Conservation (phyloP, 2,113 vertebrate genomes). For the Notothenia coriiceps region DNA sequence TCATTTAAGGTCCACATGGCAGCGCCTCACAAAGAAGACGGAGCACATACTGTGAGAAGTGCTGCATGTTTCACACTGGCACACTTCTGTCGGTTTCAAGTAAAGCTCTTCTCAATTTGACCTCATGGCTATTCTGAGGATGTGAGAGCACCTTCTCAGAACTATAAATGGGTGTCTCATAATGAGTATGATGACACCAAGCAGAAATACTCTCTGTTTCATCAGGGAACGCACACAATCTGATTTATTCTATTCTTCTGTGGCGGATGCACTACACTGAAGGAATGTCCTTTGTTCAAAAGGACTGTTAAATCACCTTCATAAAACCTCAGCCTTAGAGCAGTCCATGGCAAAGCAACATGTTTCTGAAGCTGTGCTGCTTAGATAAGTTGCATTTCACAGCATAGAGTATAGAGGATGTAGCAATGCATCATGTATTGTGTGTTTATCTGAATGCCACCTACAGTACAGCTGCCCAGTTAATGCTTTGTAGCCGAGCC, state of each 20-base stretch:
- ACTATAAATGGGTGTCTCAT: slow-evolving; percentile 78
- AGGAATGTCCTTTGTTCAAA: slow-evolving; percentile 51
- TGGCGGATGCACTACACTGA: slow-evolving; percentile 14
- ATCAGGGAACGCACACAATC: slow-evolving; percentile 69
- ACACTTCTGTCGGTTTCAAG: slow-evolving; percentile 69
- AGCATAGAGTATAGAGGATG: not conserved
- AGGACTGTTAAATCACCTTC: slow-evolving; percentile 36
- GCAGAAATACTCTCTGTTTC: slow-evolving; percentile 76
- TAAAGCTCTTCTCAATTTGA: slow-evolving; percentile 68
- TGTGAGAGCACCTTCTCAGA: slow-evolving; percentile 74
- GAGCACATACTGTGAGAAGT: slow-evolving; percentile 4
- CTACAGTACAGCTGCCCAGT: not conserved
- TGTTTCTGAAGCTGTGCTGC: not conserved
- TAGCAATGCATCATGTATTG: not conserved
- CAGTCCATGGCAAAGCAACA: not conserved
- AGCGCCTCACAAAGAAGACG: slow-evolving; percentile 14
- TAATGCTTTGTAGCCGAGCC: not conserved
- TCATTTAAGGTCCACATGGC: slow-evolving; percentile 35
- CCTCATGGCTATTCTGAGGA: slow-evolving; percentile 78
- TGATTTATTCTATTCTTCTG: slow-evolving; percentile 60
- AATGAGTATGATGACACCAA: slow-evolving; percentile 79
- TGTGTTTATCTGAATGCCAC: slow-evolving; percentile 1
- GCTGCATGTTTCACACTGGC: slow-evolving; percentile 42
- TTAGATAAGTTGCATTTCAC: not conserved
- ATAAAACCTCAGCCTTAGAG: slow-evolving; percentile 21